phyloP scores from a whole-genome alignment of 2,888 invertebrate species.

The Ptychoptera albimana region DNA sequence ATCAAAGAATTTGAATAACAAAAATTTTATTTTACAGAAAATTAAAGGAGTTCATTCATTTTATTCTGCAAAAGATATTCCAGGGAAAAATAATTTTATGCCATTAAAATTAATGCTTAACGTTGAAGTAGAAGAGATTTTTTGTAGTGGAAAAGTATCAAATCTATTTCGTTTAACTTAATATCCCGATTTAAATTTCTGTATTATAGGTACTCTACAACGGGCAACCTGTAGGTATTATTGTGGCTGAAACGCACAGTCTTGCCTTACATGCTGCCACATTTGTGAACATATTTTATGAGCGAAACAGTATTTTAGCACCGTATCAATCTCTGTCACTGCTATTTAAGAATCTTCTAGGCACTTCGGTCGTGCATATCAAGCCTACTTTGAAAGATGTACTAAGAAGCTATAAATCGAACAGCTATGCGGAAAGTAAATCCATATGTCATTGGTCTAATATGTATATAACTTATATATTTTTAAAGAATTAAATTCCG shows the following conservation, averaged over 20 bases:
- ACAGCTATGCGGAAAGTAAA: too few relatives aligned
- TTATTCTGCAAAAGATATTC: slow-evolving; percentile 48
- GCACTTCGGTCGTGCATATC: too few relatives aligned
- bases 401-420: too few relatives aligned
- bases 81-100: slow-evolving; percentile 47
- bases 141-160: slow-evolving; percentile 21
- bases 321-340: too few relatives aligned
- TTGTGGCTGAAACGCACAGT: slow-evolving; percentile 40
- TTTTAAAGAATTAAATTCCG: slow-evolving; percentile 5
- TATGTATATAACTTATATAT: not conserved
- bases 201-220: slow-evolving; percentile 7
- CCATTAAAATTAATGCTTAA: slow-evolving; percentile 13
- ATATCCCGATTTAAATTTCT: not conserved
- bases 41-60: slow-evolving; percentile 49
- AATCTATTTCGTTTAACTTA: not conserved
- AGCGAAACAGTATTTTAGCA: too few relatives aligned
- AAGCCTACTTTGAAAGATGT: too few relatives aligned
- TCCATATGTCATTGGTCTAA: too few relatives aligned
- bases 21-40: too few relatives aligned
- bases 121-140: slow-evolving; percentile 32
- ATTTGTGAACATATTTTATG: slow-evolving; percentile 35
- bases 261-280: slow-evolving; percentile 38
- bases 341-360: too few relatives aligned
- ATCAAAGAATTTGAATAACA: too few relatives aligned
- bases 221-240: slow-evolving; percentile 43